A percentile compares a stretch with the other conserved stretches of the same genome.
Evolutionary conservation across 2,797 vertebrate species (phyloP).

Genomic region (Jordanella pulchra): DNA sequence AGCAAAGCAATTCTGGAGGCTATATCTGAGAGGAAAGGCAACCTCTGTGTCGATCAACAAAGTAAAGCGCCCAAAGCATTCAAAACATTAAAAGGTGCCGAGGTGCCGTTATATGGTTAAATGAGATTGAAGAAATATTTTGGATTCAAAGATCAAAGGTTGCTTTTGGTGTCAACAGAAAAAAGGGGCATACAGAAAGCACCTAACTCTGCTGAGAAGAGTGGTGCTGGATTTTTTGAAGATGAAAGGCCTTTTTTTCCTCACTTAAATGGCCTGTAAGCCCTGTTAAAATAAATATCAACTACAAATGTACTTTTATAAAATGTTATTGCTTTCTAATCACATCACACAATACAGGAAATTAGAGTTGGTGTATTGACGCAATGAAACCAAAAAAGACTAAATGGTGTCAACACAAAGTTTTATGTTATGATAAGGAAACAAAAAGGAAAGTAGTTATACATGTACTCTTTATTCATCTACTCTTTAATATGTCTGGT

Average conservation of each 20-base stretch:
- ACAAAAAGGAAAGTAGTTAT: neutral
- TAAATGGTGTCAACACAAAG: neutral
- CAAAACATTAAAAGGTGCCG: conserved; percentile 4
- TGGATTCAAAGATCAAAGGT: conserved; percentile 15
- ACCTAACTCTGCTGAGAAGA: neutral
- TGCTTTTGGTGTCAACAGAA: conserved; percentile 15
- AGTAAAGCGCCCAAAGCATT: conserved; percentile 4
- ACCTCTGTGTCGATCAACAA: conserved; percentile 4
- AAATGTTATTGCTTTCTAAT: neutral
- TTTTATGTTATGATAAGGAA: neutral
- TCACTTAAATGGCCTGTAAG: neutral
- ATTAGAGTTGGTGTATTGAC: neutral
- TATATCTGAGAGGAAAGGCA: neutral
- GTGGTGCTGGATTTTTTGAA: conserved; percentile 13
- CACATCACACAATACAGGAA: neutral
- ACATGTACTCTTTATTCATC: neutral
- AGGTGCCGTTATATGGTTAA: conserved; percentile 6
- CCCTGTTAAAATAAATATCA: conserved; percentile 2
- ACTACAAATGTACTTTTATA: neutral
- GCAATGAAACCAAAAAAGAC: neutral
- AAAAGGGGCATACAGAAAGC: conserved; percentile 8
- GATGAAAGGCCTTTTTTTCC: conserved; percentile 12
- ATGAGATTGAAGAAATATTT: conserved; percentile 17
- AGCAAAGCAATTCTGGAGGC: neutral
- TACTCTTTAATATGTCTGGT: neutral